Conservation (phyloP, 2,797 vertebrate species). For the Darevskia mixta region DNA sequence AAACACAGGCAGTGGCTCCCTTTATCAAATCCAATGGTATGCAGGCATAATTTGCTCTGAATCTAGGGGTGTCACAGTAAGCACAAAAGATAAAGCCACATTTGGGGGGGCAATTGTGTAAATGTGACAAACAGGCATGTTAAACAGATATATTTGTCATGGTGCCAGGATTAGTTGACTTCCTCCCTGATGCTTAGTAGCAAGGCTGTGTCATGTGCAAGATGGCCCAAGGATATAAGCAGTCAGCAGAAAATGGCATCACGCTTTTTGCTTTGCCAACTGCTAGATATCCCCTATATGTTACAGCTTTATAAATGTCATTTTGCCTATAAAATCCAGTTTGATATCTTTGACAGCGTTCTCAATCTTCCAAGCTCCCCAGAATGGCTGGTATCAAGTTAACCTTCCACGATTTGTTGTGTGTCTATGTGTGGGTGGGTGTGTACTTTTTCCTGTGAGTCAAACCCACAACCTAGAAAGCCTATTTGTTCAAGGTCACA, state of each 20-base stretch:
- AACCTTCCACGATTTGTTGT: background rate
- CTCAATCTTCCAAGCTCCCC: conserved; percentile 18
- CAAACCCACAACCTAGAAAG: background rate
- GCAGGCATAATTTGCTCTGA: background rate
- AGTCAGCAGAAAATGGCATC: background rate
- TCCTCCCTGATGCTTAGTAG: background rate
- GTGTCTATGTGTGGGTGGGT: background rate
- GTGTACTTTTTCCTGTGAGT: background rate
- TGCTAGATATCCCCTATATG: background rate
- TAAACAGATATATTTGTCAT: background rate
- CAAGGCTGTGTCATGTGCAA: background rate
- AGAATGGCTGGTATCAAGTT: background rate
- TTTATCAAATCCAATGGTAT: background rate
- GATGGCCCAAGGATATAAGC: conserved; percentile 10
- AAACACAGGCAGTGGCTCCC: background rate
- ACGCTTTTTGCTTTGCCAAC: background rate
- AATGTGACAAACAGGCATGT: background rate
- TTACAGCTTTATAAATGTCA: conserved; percentile 45
- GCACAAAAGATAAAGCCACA: background rate
- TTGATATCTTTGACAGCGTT: conserved; percentile 30
- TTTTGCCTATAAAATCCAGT: conserved; percentile 45
- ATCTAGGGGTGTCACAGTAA: background rate
- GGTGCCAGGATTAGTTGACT: background rate
- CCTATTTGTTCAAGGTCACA: background rate
- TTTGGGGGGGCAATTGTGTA: background rate